phyloP scores from a whole-genome alignment of 2,113 vertebrate genomes.

The Falcunculus frontatus region DNA sequence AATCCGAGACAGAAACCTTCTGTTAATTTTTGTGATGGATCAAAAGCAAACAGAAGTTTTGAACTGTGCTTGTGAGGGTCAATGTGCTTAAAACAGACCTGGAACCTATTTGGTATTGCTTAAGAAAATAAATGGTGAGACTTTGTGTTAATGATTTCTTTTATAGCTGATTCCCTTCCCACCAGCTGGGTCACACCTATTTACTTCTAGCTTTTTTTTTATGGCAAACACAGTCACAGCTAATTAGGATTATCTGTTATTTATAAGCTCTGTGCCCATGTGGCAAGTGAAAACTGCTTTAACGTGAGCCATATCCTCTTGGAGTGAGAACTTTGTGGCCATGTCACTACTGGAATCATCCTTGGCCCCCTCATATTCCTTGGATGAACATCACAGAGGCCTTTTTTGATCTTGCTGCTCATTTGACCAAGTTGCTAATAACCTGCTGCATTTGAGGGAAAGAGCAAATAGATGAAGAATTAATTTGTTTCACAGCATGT shows the following conservation, averaged over 20 bases:
- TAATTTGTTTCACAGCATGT: fast-evolving
- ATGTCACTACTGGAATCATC: not conserved
- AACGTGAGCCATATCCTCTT: not conserved
- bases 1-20: not conserved
- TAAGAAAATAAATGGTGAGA: not conserved
- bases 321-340: not conserved
- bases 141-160: not conserved
- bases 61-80: not conserved
- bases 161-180: not conserved
- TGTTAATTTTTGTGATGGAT: not conserved
- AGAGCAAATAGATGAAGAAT: not conserved
- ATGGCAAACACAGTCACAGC: not conserved
- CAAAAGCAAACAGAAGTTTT: not conserved
- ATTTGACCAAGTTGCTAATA: not conserved
- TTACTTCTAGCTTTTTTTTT: not conserved
- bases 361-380: not conserved
- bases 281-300: not conserved
- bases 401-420: not conserved
- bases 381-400: not conserved
- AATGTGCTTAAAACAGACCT: not conserved
- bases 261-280: not conserved
- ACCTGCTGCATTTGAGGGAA: not conserved
- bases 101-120: not conserved
- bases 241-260: not conserved
- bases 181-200: not conserved